phyloP scores from a whole-genome alignment of 2,113 vertebrate genomes.

The Crotophaga sulcirostris region DNA sequence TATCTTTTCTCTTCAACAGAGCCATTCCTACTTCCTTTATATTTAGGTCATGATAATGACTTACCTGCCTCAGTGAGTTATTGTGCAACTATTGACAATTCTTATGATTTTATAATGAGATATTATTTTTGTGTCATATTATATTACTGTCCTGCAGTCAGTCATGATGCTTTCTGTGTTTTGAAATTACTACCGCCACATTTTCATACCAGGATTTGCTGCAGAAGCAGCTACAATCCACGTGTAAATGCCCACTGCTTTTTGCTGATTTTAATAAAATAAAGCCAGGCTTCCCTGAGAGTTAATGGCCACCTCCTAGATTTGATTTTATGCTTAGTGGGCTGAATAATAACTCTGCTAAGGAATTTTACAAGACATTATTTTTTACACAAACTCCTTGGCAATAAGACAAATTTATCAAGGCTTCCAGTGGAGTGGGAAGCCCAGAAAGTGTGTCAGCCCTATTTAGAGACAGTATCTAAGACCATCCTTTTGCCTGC shows the following conservation, averaged over 20 bases:
- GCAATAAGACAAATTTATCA: neutral
- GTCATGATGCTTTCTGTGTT: neutral
- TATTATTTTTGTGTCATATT: slow-evolving; percentile 12
- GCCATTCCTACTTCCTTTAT: neutral
- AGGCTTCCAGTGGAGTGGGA: neutral
- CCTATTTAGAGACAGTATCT: neutral
- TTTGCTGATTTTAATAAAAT: neutral
- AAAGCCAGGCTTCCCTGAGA: neutral
- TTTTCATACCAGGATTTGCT: neutral
- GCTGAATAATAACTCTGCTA: slow-evolving; percentile 22
- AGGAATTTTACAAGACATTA: neutral
- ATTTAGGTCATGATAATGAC: slow-evolving; percentile 45
- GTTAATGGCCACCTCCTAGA: neutral
- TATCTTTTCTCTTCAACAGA: neutral
- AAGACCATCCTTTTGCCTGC: neutral
- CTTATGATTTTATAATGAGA: slow-evolving; percentile 11
- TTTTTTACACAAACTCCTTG: neutral
- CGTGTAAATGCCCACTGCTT: neutral
- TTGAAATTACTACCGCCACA: neutral
- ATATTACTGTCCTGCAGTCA: neutral
- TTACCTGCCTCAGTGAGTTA: slow-evolving; percentile 37
- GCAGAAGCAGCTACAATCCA: neutral
- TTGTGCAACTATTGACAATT: slow-evolving; percentile 11
- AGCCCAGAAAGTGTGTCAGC: neutral
- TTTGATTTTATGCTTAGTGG: slow-evolving; percentile 48